Evolutionary conservation across 2,797 vertebrate species (phyloP).

Genomic region (Crax fasciolata): DNA sequence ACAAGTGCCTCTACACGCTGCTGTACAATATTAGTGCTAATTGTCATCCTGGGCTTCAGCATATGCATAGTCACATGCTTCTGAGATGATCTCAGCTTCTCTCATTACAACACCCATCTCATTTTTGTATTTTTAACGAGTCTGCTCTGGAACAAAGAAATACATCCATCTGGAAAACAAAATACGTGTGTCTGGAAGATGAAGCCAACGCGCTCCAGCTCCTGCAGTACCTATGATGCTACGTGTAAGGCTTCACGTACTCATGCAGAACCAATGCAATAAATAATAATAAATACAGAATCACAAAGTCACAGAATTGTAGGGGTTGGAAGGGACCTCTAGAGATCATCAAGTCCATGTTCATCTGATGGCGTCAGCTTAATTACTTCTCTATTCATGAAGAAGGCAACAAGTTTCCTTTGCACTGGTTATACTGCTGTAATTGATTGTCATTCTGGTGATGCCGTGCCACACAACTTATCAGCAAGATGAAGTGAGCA

Average conservation of each 20-base stretch:
- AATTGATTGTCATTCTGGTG: background rate
- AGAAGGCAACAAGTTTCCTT: background rate
- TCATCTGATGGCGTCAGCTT: background rate
- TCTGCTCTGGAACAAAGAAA: background rate
- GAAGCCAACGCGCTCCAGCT: background rate
- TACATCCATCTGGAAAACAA: fast-evolving
- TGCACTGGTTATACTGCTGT: background rate
- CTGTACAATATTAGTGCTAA: background rate
- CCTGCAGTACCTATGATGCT: background rate
- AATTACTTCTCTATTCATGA: background rate
- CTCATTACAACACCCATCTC: background rate
- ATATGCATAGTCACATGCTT: background rate
- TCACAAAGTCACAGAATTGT: too few species aligned
- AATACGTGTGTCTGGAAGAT: background rate
- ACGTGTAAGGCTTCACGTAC: background rate
- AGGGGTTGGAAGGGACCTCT: too few species aligned
- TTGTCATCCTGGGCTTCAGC: background rate
- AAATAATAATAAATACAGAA: background rate
- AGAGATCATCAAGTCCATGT: background rate
- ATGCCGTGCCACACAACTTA: background rate
- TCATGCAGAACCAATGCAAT: background rate
- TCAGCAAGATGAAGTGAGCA: background rate
- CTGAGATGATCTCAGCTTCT: background rate
- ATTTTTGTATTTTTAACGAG: background rate
- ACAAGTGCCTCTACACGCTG: background rate